Percentiles rank a stretch among this genome's conserved stretches.
phyloP scores from a whole-genome alignment of 2,113 vertebrate species.

The Electrona antarctica region DNA sequence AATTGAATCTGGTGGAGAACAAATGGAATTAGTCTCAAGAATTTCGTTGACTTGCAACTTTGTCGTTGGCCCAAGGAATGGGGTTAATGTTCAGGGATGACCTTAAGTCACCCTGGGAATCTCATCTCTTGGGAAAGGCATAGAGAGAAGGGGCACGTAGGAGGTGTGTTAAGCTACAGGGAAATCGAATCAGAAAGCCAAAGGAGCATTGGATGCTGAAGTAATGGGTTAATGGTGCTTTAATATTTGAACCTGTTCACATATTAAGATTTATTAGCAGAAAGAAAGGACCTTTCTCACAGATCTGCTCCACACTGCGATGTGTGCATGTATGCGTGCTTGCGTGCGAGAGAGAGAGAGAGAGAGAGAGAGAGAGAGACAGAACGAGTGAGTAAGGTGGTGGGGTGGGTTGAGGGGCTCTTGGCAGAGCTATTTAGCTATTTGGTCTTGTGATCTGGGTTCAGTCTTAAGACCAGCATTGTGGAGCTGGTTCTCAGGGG shows the following conservation, averaged over 20 bases:
- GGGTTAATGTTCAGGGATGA: constrained; percentile 45
- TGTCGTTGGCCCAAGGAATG: constrained; percentile 6
- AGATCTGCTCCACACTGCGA: constrained; percentile 12
- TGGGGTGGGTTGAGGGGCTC: constrained; percentile 48
- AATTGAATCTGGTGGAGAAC: constrained; percentile 62
- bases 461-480: constrained; percentile 46
- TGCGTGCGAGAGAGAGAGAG: neutral
- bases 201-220: constrained; percentile 11
- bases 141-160: neutral
- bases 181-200: neutral
- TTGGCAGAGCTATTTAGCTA: constrained; percentile 54
- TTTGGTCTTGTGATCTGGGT: constrained; percentile 73
- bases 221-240: constrained; percentile 22
- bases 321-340: constrained; percentile 15
- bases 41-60: constrained; percentile 59
- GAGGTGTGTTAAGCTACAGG: neutral
- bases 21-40: constrained; percentile 73
- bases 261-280: constrained; percentile 73
- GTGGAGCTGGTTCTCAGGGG: constrained; percentile 56
- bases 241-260: constrained; percentile 54
- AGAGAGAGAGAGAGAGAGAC: too few species aligned
- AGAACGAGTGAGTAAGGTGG: neutral
- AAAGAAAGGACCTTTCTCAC: constrained; percentile 37
- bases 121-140: neutral
- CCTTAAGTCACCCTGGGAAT: constrained; percentile 19